These are phyloP conservation scores for Epinotia ramella DNA, from an alignment of 2,888 invertebrate species.

Conservation along the genomic window DNA sequence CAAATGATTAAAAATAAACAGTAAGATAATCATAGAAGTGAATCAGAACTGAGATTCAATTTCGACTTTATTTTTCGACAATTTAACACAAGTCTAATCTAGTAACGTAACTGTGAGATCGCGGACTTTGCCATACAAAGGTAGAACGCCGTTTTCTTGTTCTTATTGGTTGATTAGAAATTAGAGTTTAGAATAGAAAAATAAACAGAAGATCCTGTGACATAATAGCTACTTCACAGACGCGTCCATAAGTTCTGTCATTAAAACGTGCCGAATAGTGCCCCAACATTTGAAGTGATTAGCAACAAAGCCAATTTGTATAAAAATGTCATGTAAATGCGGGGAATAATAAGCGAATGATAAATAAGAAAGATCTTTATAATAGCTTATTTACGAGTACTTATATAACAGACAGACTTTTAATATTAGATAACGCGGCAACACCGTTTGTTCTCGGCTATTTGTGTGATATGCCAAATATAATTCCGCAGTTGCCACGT, in stretches of 20 bases:
- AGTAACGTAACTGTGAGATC: neutral
- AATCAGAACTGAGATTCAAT: neutral
- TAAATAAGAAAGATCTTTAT: neutral
- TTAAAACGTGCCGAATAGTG: neutral
- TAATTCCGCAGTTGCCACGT: constrained; percentile 37
- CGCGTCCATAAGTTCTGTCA: too few species aligned
- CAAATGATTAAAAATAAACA: neutral
- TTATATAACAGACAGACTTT: constrained; percentile 17
- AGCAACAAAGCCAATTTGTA: neutral
- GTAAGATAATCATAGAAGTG: neutral
- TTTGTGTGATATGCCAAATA: constrained; percentile 46
- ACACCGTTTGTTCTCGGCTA: constrained; percentile 18
- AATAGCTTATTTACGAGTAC: neutral
- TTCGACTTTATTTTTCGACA: neutral
- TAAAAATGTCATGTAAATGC: neutral
- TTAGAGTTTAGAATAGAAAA: too few species aligned
- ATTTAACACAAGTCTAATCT: neutral
- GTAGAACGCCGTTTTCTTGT: too few species aligned
- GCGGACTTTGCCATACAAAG: too few species aligned
- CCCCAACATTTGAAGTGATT: neutral
- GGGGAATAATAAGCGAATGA: neutral
- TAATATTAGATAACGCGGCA: constrained; percentile 25
- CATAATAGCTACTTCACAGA: too few species aligned
- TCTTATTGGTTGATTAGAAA: too few species aligned
- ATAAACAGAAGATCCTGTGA: too few species aligned